A percentile compares a stretch with the other conserved stretches of the same genome.
Evolutionary conservation across 1,140 invertebrate species (phyloP).

Genomic region (Aplysia californica): DNA sequence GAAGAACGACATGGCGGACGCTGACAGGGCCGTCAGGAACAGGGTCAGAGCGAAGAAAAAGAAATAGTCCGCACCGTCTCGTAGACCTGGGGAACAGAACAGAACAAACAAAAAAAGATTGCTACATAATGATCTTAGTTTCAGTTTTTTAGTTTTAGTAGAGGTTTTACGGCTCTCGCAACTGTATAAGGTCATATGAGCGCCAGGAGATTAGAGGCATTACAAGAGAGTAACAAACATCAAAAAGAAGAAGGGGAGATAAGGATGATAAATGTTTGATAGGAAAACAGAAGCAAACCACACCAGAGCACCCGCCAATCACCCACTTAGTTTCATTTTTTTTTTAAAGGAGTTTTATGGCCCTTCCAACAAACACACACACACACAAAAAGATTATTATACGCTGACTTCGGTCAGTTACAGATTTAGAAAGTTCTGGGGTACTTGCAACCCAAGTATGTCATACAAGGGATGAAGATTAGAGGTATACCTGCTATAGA

Average conservation of each 20-base stretch:
- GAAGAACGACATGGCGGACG: constrained; percentile 58
- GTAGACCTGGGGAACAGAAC: constrained; percentile 50
- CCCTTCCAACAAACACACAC: no score
- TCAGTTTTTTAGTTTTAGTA: neutral
- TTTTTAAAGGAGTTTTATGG: no score
- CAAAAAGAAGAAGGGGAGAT: no score
- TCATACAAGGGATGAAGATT: no score
- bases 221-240: neutral
- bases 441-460: no score
- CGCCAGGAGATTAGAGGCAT: neutral
- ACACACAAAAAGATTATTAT: no score
- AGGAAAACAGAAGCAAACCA: neutral
- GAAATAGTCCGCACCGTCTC: constrained; percentile 46
- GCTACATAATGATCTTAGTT: neutral
- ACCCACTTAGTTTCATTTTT: no score
- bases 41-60: constrained; percentile 59
- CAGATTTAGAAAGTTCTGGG: no score
- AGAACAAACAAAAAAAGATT: constrained; percentile 1
- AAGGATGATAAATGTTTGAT: no score
- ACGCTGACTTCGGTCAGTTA: no score
- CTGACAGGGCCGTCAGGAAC: constrained; percentile 56
- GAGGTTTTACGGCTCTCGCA: neutral
- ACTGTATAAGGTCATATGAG: neutral
- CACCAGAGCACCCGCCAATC: neutral
- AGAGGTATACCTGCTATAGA: no score